Evolutionary conservation across 2,888 invertebrate genomes (phyloP).

Genomic region (Arge pagana): DNA sequence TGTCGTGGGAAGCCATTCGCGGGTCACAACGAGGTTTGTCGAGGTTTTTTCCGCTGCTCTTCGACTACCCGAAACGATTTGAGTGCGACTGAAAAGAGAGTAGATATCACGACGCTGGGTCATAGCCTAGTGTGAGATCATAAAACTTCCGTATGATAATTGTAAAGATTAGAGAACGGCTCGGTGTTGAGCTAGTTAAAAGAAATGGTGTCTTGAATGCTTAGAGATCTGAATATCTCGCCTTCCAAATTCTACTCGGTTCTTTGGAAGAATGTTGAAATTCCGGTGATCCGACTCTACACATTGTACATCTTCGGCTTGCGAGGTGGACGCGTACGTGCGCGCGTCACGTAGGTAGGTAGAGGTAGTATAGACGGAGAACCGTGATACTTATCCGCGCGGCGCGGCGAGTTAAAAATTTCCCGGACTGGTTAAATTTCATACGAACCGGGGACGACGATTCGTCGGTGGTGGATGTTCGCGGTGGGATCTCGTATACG

Average conservation of each 20-base stretch:
- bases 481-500: no score
- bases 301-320: no score
- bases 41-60: slow-evolving; percentile 24
- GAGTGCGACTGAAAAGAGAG: no score
- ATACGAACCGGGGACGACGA: no score
- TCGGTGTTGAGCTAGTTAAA: slow-evolving; percentile 40
- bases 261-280: slow-evolving; percentile 21
- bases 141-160: slow-evolving; percentile 53
- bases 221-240: slow-evolving; percentile 19
- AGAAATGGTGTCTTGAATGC: slow-evolving; percentile 37
- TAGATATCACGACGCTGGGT: no score
- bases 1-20: slow-evolving; percentile 54
- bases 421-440: no score
- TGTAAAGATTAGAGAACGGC: slow-evolving; percentile 47
- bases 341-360: no score
- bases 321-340: no score
- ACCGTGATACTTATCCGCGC: no score
- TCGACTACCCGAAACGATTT: slow-evolving; percentile 9
- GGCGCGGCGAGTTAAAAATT: no score
- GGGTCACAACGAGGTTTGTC: slow-evolving; percentile 45
- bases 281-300: slow-evolving; percentile 18
- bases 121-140: slow-evolving; percentile 40
- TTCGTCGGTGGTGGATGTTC: no score
- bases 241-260: slow-evolving; percentile 21
- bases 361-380: no score